A percentile compares a stretch with the other conserved stretches of the same genome.
These are phyloP conservation scores for Panagrolaimus sp. DNA, from an alignment of 1,140 invertebrate species.

Conservation along the genomic window DNA sequence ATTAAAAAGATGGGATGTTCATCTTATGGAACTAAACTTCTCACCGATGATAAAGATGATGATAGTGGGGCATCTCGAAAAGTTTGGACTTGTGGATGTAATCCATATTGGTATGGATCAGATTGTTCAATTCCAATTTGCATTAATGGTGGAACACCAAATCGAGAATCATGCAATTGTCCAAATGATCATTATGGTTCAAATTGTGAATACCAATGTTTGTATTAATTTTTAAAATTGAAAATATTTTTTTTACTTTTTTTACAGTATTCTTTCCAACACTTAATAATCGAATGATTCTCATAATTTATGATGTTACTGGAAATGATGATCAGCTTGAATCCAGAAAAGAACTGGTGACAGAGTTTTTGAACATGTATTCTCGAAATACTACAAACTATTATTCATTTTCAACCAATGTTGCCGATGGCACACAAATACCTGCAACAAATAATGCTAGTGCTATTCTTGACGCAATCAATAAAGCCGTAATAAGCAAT, in stretches of 20 bases:
- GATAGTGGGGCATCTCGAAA: too few species aligned
- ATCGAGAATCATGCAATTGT: not conserved
- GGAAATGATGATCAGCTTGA: not conserved
- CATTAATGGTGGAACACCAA: not conserved
- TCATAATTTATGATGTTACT: not conserved
- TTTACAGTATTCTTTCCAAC: not conserved
- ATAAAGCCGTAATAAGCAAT: not conserved
- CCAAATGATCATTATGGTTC: not conserved
- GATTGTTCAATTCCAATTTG: constrained; percentile 5
- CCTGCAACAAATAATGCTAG: not conserved
- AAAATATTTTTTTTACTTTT: not conserved
- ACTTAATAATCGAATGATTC: not conserved
- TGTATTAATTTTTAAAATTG: not conserved
- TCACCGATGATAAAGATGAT: not conserved
- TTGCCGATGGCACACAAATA: not conserved
- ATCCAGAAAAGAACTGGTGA: not conserved
- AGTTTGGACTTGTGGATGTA: not conserved
- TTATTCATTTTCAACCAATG: not conserved
- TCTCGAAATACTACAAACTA: not conserved
- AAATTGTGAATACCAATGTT: not conserved
- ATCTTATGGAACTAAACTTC: not conserved
- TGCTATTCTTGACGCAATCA: not conserved
- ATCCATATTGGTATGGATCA: not conserved
- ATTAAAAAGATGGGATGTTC: not conserved
- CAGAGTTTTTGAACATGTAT: not conserved